Base-by-base conservation (phyloP, 1,140 invertebrate species). In the Cheumatopsyche charites region DNA sequence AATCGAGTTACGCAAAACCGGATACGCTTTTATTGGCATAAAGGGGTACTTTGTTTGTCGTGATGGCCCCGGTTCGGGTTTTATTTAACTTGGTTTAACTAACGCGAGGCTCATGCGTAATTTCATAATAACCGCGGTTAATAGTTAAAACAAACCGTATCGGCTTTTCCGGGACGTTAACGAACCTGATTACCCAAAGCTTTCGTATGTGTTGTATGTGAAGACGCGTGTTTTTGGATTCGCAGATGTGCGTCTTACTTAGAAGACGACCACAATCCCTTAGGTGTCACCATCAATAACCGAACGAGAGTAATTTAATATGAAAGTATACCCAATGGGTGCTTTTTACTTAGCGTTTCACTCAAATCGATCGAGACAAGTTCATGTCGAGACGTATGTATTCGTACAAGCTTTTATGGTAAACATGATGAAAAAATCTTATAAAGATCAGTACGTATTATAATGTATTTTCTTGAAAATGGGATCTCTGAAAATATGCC, bases 71-170 rank as follows among this genome's bases (percentile, higher is more conserved):
- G 55, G 0, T 13, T 9, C 55, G 55, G 29, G 19, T 58, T 58
- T 58, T 58, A 58, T 58, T 58, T 58, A 58, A 58, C 55, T 58
- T 58, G 21, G 23, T 25, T 58, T 58, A 58, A 58, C 55, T 58
- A 25, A 26, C 15, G 15, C 55, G 55, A 0, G n/a, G 55, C 21
- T 25, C 19, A 36, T 9, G n/a, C 55, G 25, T 58, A 58, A 58
- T 58, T 58, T 58, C 55, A 26, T 58, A 58, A 58, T 26, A 26
- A 25, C 55, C 55, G 55, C 7, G 55, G 55, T 58, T 58, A 58
- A 58, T 58, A 58, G 55, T 58, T 58, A 58, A 58, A 58, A 58
- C 23, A 26, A 58, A 58, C 55, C 55, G 23, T 58, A 58, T 58
- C 55, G 21, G 55, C 23, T 58, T 23, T 58, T 5, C 17, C 9